Base-by-base conservation (phyloP, 2,888 invertebrate species). In the Calliopum simillimum region DNA sequence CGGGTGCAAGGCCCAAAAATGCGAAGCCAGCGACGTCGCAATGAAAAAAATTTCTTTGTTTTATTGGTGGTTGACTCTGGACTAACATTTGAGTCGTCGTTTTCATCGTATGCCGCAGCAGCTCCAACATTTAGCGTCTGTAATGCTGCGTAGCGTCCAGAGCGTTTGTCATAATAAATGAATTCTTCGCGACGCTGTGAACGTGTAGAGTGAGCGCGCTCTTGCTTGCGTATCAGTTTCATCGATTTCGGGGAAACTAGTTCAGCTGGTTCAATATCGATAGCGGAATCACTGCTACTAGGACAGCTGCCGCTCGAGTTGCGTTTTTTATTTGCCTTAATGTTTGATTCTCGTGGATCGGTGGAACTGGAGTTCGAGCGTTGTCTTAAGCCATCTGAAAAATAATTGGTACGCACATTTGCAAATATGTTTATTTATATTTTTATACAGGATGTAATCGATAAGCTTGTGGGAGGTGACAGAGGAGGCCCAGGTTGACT, bases 221-320 rank as follows among this genome's bases (percentile, higher is more conserved):
- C 4, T 21, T 61, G 46, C 23, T 61, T 61, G 2, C 13, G 61
- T n/a, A 25, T n/a, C 46, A 41, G 23, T 58, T 66, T 51, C 19
- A 62, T 71, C 44, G 46, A 65, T 5, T 23, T 64, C 19, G 73
- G 73, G 5, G 76, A 75, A 13, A 76, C 75, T 21, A 73, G 70
- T 53, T 79, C 79, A 49, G 73, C 74, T 0, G 74, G 77, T 75
- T 82, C 84, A 62, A 81, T 76, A 33, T 83, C 82, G 33, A 84
- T 83, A 51, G 83, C 85, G 0, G 84, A 83, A 67, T 83, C 84
- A 53, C 79, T 80, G 73, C 81, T 81, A 71, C 78, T 79, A 0
- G 79, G 77, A 41, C 79, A 77, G 13, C 79, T 77, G 67, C 70
- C 77, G 46, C 71, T 71, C 2, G 78, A 75, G 55, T 75, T 76